These are phyloP conservation scores for Bombus confusus DNA, from an alignment of 1,140 invertebrate genomes.

Conservation along the genomic window DNA sequence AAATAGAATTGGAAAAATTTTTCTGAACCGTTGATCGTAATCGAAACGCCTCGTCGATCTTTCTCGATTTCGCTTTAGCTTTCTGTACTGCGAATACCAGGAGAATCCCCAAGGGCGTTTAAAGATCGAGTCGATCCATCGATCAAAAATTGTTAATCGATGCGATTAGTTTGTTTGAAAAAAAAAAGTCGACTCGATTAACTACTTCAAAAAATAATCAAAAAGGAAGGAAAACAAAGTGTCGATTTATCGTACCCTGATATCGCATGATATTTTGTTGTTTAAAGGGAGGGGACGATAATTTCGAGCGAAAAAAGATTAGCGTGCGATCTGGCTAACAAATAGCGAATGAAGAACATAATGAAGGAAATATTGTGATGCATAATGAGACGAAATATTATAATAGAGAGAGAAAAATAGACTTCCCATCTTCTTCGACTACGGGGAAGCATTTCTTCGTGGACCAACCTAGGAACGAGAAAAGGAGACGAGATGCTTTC, in stretches of 20 bases:
- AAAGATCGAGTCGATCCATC: slow-evolving; percentile 2
- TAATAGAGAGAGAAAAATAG: slow-evolving; percentile 35
- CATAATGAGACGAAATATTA: slow-evolving; percentile 25
- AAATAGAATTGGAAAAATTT: neutral
- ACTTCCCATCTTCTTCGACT: slow-evolving; percentile 36
- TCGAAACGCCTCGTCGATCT: neutral
- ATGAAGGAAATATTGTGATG: slow-evolving; percentile 20
- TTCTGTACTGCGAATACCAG: neutral
- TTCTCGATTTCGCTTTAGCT: neutral
- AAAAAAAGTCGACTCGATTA: slow-evolving; percentile 12
- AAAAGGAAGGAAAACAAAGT: neutral
- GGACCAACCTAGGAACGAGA: slow-evolving; percentile 49
- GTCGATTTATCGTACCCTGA: neutral
- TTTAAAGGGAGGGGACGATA: neutral
- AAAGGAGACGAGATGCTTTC: slow-evolving; percentile 36
- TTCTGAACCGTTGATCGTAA: slow-evolving; percentile 1
- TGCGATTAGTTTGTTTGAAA: neutral
- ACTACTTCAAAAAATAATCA: neutral
- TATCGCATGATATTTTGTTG: neutral
- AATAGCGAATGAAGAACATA: neutral
- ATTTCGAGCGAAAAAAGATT: neutral
- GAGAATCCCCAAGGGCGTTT: neutral
- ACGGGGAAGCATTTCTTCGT: slow-evolving; percentile 24
- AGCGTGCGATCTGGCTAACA: neutral
- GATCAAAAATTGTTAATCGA: slow-evolving; percentile 11